Percentiles rank a stretch among this genome's conserved stretches.
These are phyloP conservation scores for Atta colombica DNA, from an alignment of 1,140 invertebrate genomes.

Conservation along the genomic window DNA sequence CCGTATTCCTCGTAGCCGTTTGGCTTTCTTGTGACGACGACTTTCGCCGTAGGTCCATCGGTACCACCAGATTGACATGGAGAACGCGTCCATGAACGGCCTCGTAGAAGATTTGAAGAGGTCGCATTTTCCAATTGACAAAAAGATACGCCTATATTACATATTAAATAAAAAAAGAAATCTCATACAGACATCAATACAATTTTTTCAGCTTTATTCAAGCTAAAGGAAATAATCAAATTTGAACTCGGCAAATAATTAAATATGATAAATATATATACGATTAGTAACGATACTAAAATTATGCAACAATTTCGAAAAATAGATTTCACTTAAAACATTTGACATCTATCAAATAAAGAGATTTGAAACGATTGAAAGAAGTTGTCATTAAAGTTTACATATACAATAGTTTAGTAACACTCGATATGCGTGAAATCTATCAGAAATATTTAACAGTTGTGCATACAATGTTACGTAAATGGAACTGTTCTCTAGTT, in stretches of 20 bases:
- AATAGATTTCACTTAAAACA: not conserved
- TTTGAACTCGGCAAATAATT: not conserved
- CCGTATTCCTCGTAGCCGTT: constrained; percentile 75
- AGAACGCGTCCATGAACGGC: constrained; percentile 24
- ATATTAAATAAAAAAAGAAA: not conserved
- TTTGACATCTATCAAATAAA: constrained; percentile 5
- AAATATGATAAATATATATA: not conserved
- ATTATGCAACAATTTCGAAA: not conserved
- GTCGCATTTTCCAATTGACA: not conserved
- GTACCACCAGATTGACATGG: constrained; percentile 7
- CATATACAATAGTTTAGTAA: not conserved
- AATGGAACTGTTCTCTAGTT: constrained; percentile 6
- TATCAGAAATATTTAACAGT: not conserved
- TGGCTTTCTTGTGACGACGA: constrained; percentile 72
- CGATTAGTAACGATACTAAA: not conserved
- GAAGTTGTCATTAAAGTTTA: not conserved
- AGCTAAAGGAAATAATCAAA: not conserved
- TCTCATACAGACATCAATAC: not conserved
- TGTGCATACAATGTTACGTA: constrained; percentile 30
- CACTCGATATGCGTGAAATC: not conserved
- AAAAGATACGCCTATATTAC: not conserved
- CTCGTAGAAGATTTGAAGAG: not conserved
- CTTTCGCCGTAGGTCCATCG: constrained; percentile 47
- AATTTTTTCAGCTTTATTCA: not conserved
- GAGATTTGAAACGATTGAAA: not conserved